These are phyloP conservation scores for Alosa alosa DNA, from an alignment of 2,113 vertebrate species.

Conservation along the genomic window DNA sequence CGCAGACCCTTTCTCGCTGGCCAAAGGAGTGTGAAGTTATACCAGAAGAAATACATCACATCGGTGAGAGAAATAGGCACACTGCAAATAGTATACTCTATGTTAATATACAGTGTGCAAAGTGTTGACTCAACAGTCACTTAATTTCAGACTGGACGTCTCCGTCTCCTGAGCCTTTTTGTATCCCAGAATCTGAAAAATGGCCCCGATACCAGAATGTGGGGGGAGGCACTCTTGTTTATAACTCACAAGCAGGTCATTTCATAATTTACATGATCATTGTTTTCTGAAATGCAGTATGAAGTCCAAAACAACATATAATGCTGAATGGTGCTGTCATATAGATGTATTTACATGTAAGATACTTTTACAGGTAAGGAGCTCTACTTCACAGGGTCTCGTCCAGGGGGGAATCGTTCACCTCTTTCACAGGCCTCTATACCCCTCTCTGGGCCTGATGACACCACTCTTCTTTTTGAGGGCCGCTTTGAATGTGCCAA, in stretches of 20 bases:
- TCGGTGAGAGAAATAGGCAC: constrained; percentile 57
- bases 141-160: constrained; percentile 60
- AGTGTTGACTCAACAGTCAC: not conserved
- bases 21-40: constrained; percentile 72
- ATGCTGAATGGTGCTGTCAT: not conserved
- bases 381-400: constrained; percentile 67
- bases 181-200: constrained; percentile 55
- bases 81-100: too few species aligned
- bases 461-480: constrained; percentile 74
- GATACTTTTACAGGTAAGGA: constrained; percentile 58
- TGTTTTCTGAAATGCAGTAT: constrained; percentile 28
- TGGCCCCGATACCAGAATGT: constrained; percentile 43
- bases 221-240: constrained; percentile 62
- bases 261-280: not conserved
- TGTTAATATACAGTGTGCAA: not conserved
- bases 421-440: constrained; percentile 51
- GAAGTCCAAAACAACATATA: constrained; percentile 43
- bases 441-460: constrained; percentile 51
- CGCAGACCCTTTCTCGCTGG: constrained; percentile 65
- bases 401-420: constrained; percentile 51
- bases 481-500: constrained; percentile 77
- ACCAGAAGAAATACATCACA: constrained; percentile 68
- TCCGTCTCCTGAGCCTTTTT: constrained; percentile 61
- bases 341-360: constrained; percentile 15
- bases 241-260: constrained; percentile 49